These are phyloP conservation scores for Scomberomorus guttatus DNA, from an alignment of 2,797 vertebrate species.

Conservation along the genomic window DNA sequence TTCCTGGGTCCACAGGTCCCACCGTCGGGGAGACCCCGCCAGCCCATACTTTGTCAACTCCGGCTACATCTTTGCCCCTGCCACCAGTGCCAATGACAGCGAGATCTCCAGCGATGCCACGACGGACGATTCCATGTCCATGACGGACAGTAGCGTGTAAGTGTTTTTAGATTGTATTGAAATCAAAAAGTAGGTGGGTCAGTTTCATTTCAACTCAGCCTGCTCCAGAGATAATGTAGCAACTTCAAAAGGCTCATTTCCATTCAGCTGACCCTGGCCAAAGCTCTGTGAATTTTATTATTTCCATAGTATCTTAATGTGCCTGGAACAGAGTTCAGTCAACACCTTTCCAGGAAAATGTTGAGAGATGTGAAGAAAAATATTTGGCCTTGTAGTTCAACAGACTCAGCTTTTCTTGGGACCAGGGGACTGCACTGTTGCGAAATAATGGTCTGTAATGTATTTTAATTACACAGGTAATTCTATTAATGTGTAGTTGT, in stretches of 20 bases:
- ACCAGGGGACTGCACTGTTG: constrained; percentile 46
- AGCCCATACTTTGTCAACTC: constrained; percentile 94
- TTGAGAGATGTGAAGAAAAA: constrained; percentile 62
- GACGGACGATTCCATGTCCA: constrained; percentile 96
- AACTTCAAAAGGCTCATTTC: constrained; percentile 42
- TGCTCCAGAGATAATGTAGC: constrained; percentile 26
- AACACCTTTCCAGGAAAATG: constrained; percentile 71
- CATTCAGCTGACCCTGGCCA: constrained; percentile 31
- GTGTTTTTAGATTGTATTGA: constrained; percentile 70
- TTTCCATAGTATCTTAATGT: constrained; percentile 54
- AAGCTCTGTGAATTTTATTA: constrained; percentile 44
- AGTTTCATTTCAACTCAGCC: background rate
- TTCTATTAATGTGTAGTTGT: constrained; percentile 86
- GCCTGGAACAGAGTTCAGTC: constrained; percentile 57
- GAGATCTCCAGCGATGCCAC: constrained; percentile 96
- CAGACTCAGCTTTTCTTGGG: constrained; percentile 52
- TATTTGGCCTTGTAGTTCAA: constrained; percentile 64
- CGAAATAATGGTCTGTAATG: constrained; percentile 72
- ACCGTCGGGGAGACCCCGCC: constrained; percentile 89
- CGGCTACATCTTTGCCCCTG: constrained; percentile 93
- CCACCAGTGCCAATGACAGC: constrained; percentile 95
- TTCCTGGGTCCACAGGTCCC: constrained; percentile 84
- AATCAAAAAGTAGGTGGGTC: background rate
- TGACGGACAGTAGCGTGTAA: constrained; percentile 98
- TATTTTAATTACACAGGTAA: constrained; percentile 83